Evolutionary conservation across 2,888 invertebrate genomes (phyloP).

Genomic region (Autographa gamma): DNA sequence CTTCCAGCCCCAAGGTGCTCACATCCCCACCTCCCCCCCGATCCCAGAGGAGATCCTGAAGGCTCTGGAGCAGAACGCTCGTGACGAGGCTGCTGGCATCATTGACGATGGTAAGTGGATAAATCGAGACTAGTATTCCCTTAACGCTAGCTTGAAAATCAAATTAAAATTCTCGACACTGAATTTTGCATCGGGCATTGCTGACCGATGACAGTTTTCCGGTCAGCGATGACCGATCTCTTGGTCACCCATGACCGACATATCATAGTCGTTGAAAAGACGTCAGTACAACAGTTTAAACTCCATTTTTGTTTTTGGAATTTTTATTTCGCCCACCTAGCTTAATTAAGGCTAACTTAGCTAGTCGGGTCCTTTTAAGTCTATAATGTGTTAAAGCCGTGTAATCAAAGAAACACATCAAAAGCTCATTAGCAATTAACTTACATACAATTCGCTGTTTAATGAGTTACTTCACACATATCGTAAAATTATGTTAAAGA

Average conservation of each 20-base stretch:
- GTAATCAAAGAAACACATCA: neutral
- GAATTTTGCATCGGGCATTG: neutral
- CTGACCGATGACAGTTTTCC: neutral
- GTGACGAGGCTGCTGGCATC: conserved; percentile 89
- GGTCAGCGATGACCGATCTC: too few species aligned
- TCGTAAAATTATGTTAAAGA: neutral
- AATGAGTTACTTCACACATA: conserved; percentile 3
- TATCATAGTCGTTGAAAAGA: neutral
- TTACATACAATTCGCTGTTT: neutral
- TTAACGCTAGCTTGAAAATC: neutral
- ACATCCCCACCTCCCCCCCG: conserved; percentile 89
- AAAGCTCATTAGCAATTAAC: conserved; percentile 16
- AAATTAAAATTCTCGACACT: neutral
- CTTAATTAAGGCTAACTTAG: too few species aligned
- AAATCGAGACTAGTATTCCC: conserved; percentile 14
- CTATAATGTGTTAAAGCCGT: neutral
- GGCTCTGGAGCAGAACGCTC: conserved; percentile 87
- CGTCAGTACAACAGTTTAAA: too few species aligned
- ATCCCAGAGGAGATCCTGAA: conserved; percentile 89
- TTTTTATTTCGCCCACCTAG: too few species aligned
- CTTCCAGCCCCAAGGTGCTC: conserved; percentile 88
- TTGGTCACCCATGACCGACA: too few species aligned
- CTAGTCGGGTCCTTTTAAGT: neutral
- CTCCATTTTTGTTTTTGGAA: too few species aligned
- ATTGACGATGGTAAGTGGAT: conserved; percentile 84